Conservation (phyloP, 2,797 vertebrate genomes). For the Schizopygopsis malacanthus region DNA sequence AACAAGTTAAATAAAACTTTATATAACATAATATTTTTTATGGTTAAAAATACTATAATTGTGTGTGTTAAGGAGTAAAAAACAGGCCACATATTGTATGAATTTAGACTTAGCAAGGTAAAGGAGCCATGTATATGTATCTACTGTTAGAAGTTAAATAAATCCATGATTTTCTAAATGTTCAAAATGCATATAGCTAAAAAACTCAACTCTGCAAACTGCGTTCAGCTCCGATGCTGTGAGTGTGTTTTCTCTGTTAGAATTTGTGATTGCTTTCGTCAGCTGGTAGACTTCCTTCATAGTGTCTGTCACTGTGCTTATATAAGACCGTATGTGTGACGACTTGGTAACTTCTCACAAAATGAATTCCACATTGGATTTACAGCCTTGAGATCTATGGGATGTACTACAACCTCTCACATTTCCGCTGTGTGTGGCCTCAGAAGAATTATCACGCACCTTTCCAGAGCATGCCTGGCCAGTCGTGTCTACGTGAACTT, state of each 20-base stretch:
- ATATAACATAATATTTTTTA: not conserved
- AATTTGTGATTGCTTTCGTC: not conserved
- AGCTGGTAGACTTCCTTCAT: not conserved
- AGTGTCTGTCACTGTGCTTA: not conserved
- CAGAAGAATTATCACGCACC: conserved; percentile 35
- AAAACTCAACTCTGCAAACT: not conserved
- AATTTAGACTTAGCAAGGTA: not conserved
- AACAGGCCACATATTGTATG: too few relatives aligned
- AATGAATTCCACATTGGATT: conserved; percentile 21
- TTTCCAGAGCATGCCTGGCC: conserved; percentile 30
- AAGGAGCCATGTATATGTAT: not conserved
- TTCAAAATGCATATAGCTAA: not conserved
- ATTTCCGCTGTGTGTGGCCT: conserved; percentile 44
- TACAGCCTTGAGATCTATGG: conserved; percentile 14
- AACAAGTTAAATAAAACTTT: not conserved
- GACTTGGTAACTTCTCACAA: not conserved
- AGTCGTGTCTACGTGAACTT: not conserved
- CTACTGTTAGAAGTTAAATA: not conserved
- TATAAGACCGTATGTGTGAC: not conserved
- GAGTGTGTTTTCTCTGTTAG: not conserved
- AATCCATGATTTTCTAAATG: not conserved
- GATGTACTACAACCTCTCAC: conserved; percentile 12
- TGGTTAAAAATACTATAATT: not conserved
- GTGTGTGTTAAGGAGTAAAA: not conserved
- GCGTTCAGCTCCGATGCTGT: not conserved